Evolutionary conservation across 1,140 invertebrate genomes (phyloP).

Genomic region (Heliconius melpomene): DNA sequence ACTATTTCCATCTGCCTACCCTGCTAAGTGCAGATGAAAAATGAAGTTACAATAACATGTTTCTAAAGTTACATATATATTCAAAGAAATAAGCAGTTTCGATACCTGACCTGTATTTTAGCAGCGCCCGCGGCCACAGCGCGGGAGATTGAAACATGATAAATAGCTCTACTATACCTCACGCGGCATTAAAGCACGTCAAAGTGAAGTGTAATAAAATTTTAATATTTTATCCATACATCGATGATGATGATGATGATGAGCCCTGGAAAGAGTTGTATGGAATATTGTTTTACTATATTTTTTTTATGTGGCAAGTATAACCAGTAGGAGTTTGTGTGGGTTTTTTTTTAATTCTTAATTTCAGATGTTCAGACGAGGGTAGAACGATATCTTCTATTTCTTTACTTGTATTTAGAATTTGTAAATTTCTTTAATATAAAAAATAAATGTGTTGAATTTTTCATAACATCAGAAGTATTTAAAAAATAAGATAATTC

Average conservation of each 20-base stretch:
- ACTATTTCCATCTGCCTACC: too few relatives aligned
- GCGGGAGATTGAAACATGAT: conserved; percentile 58
- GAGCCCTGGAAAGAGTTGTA: not conserved
- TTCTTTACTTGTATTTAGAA: too few relatives aligned
- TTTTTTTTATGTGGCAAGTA: not conserved
- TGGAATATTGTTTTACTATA: not conserved
- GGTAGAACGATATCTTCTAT: too few relatives aligned
- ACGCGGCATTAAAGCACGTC: conserved; percentile 33
- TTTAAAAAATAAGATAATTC: too few relatives aligned
- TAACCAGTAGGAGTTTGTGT: not conserved
- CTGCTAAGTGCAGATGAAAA: conserved; percentile 44
- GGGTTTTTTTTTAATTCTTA: not conserved
- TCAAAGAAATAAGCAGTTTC: not conserved
- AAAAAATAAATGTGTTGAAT: too few relatives aligned
- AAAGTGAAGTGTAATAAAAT: conserved; percentile 55
- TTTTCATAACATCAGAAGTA: too few relatives aligned
- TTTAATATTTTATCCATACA: conserved; percentile 52
- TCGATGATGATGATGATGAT: conserved; percentile 20
- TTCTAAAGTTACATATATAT: not conserved
- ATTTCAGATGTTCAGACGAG: not conserved
- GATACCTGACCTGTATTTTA: conserved; percentile 19
- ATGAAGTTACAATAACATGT: conserved; percentile 60
- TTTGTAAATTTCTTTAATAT: too few relatives aligned
- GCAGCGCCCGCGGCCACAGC: conserved; percentile 31
- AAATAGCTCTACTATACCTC: conserved; percentile 50